Evolutionary conservation across 2,797 vertebrate genomes (phyloP), one percentile per base, ranked within the genome.

Genomic region (Pterois miles): DNA sequence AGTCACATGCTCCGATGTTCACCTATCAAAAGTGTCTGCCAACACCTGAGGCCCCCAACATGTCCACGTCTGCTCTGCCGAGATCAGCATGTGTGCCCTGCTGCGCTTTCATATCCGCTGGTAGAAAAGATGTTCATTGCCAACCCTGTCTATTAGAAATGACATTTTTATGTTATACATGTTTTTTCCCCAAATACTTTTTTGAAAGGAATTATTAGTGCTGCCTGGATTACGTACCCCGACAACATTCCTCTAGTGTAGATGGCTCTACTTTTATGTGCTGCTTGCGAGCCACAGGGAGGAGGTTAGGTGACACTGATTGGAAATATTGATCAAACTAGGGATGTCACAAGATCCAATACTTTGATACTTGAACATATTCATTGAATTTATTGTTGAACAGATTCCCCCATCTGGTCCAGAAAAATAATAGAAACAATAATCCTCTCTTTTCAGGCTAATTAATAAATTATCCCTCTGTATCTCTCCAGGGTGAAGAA

Each of bases 401-500:
- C 6, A 8, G 1, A 53, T 33, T 33, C 25, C 18, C 1, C 16
- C 31, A 58, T 36, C 13, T 67, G 14, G 9, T 13, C 13, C 25
- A 3, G 40, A 11, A 60, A 72, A 68, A 23, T 2, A n/a, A 20
- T 29, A 52, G 5, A 67, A 27, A 18, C 40, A 11, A 8, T 2
- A 2, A 18, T 4, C 16, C 58, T 43, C 5, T 38, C 1, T 60
- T 43, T 63, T 38, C 7, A 46, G 8, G n/a, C 54, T 40, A 4
- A 54, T 8, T 2, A 22, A 10, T 3, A 22, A 25, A 3, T 13
- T 1, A 2, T 71, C 29, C 2, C 10, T 80, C 59, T 86, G 5
- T 53, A 10, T 83, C 3, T 87, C 69, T 54, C 20, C 89, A 96
- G 95, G 87, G 95, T 96, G 89, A 96, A 95, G 90, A 96, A 95